Evolutionary conservation across 2,888 invertebrate genomes (phyloP).

Genomic region (Metellina segmentata): DNA sequence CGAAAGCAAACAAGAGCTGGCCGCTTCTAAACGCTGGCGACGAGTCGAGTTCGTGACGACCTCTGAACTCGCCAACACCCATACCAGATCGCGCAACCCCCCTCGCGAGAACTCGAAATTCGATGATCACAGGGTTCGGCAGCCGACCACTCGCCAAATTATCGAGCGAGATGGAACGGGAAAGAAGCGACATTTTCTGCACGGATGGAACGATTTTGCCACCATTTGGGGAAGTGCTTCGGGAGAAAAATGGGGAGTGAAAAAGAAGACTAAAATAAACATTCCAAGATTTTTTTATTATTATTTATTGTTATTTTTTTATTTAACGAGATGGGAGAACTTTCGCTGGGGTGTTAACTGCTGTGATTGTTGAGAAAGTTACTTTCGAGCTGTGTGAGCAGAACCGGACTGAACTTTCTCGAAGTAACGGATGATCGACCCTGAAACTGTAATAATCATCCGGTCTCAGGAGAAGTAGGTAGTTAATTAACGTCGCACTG

Average conservation of each 20-base stretch:
- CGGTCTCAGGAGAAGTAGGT: too few species aligned
- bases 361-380: too few species aligned
- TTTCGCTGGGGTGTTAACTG: too few species aligned
- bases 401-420: too few species aligned
- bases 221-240: conserved; percentile 21
- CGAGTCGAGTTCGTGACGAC: conserved; percentile 57
- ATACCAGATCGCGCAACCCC: conserved; percentile 17
- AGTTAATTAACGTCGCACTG: too few species aligned
- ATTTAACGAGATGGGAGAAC: conserved; percentile 37
- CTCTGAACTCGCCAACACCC: conserved; percentile 67
- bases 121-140: conserved; percentile 63
- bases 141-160: conserved; percentile 54
- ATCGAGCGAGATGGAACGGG: conserved; percentile 13
- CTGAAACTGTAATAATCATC: too few species aligned
- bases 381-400: too few species aligned
- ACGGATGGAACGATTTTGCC: conserved; percentile 60
- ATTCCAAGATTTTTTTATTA: background rate
- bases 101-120: conserved; percentile 34
- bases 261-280: background rate
- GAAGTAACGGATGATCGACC: too few species aligned
- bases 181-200: conserved; percentile 53
- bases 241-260: conserved; percentile 1
- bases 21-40: conserved; percentile 24
- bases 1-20: conserved; percentile 58
- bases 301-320: too few species aligned